phyloP scores from a whole-genome alignment of 2,888 invertebrate species.

The Ichneumoninae sp. region DNA sequence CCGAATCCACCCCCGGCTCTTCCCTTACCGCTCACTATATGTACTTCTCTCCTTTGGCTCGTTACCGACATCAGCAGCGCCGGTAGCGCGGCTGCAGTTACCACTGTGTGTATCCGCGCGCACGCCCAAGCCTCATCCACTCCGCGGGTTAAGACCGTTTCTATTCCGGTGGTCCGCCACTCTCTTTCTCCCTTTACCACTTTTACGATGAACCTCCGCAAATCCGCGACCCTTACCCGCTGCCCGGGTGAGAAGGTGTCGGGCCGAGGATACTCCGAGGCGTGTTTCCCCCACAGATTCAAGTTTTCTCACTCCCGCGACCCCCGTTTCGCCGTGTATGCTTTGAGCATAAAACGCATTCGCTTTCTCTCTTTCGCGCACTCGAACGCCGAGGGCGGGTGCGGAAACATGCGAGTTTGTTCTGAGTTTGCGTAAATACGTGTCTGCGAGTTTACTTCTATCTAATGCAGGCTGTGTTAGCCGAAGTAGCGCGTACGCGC shows the following conservation, averaged over 20 bases:
- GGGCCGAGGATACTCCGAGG: conserved; percentile 57
- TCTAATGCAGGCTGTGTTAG: background rate
- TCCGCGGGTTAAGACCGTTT: conserved; percentile 57
- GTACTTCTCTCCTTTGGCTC: conserved; percentile 60
- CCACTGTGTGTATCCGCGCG: background rate
- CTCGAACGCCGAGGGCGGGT: conserved; percentile 42
- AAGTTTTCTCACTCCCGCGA: conserved; percentile 37
- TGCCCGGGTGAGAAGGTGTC: conserved; percentile 43
- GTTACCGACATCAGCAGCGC: conserved; percentile 60
- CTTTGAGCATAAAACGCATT: conserved; percentile 23
- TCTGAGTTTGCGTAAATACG: conserved; percentile 50
- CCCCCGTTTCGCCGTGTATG: conserved; percentile 12
- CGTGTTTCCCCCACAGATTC: conserved; percentile 45
- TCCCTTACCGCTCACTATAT: conserved; percentile 46
- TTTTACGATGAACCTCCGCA: conserved; percentile 42
- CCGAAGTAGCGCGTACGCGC: background rate
- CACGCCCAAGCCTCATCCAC: conserved; percentile 46
- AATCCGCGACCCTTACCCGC: conserved; percentile 43
- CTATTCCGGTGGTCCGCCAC: conserved; percentile 54
- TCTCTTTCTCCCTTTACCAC: conserved; percentile 39
- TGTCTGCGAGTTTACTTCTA: background rate
- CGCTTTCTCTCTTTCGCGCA: conserved; percentile 29
- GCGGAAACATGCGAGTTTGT: conserved; percentile 50
- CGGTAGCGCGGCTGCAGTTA: conserved; percentile 49
- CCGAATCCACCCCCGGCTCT: conserved; percentile 41